phyloP scores from a whole-genome alignment of 2,888 invertebrate species.

The Sinelater perroti region DNA sequence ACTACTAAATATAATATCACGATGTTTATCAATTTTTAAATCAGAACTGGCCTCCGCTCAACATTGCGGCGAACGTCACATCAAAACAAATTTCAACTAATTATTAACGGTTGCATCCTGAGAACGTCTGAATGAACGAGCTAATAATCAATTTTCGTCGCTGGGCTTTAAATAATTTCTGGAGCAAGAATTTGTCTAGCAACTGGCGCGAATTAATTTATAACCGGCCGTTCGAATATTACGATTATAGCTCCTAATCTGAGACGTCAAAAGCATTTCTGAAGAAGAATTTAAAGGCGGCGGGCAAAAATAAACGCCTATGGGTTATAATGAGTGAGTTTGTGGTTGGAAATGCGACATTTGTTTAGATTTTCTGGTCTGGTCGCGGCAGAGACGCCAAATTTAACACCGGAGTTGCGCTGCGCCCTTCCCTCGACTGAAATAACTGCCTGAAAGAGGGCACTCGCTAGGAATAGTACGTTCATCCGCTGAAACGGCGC shows the following conservation, averaged over 20 bases:
- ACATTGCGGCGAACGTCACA: too few species aligned
- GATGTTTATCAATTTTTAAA: too few species aligned
- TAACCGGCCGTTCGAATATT: slow-evolving; percentile 16
- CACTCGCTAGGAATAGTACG: slow-evolving; percentile 53
- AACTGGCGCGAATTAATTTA: not conserved
- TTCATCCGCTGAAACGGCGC: slow-evolving; percentile 30
- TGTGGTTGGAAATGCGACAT: slow-evolving; percentile 54
- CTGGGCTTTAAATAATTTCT: slow-evolving; percentile 5
- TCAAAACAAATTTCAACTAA: too few species aligned
- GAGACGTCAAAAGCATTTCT: slow-evolving; percentile 23
- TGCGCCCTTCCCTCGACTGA: slow-evolving; percentile 50
- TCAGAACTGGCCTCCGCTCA: too few species aligned
- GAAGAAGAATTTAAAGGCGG: slow-evolving; percentile 30
- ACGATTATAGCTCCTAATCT: slow-evolving; percentile 26
- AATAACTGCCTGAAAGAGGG: slow-evolving; percentile 56
- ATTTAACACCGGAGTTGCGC: slow-evolving; percentile 52
- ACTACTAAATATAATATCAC: too few species aligned
- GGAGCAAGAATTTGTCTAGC: not conserved
- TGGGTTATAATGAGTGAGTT: slow-evolving; percentile 51
- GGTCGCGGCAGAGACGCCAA: slow-evolving; percentile 56
- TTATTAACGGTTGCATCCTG: too few species aligned
- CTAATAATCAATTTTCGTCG: too few species aligned
- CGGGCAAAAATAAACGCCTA: slow-evolving; percentile 43
- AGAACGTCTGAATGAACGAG: too few species aligned
- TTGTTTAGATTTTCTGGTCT: slow-evolving; percentile 57